Percentiles rank a stretch among this genome's conserved stretches.
Conservation (phyloP, 92 coral and sea anemone genomes). For the Actinernus sp. region DNA sequence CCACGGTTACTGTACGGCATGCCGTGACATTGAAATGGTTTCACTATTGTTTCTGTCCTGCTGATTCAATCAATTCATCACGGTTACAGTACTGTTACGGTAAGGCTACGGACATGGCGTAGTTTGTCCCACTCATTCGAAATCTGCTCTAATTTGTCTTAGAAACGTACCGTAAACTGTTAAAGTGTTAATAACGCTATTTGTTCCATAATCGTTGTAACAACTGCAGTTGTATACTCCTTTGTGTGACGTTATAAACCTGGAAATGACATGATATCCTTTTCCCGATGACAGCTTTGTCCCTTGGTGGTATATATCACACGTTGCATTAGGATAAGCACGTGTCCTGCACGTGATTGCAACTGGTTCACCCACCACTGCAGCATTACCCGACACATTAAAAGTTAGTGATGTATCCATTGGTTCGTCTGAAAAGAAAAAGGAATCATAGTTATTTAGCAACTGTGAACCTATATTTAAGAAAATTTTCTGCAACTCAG, state of each 20-base stretch:
- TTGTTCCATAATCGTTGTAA: constrained; percentile 38
- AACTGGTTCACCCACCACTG: constrained; percentile 59
- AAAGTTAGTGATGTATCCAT: constrained; percentile 36
- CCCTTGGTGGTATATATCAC: constrained; percentile 45
- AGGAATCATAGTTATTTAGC: too few species aligned
- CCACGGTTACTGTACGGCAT: too few species aligned
- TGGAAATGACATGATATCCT: constrained; percentile 34
- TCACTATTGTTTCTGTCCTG: too few species aligned
- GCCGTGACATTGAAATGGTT: too few species aligned
- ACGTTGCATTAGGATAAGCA: constrained; percentile 67
- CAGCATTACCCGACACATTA: constrained; percentile 63
- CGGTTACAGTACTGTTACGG: too few species aligned
- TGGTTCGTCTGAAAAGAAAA: constrained; percentile 53
- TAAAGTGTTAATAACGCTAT: constrained; percentile 23
- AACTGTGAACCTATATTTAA: too few species aligned
- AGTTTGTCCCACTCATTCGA: background rate
- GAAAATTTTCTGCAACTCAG: too few species aligned
- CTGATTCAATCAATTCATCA: too few species aligned
- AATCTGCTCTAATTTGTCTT: background rate
- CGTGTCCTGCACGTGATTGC: constrained; percentile 48
- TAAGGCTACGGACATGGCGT: too few species aligned
- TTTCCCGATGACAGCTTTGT: constrained; percentile 10
- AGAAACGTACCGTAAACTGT: constrained; percentile 62
- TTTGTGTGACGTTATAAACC: constrained; percentile 51
- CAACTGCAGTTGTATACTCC: constrained; percentile 77